A percentile compares a stretch with the other conserved stretches of the same genome.
Conservation (phyloP, 2,888 invertebrate species). For the Rotaria socialis region DNA sequence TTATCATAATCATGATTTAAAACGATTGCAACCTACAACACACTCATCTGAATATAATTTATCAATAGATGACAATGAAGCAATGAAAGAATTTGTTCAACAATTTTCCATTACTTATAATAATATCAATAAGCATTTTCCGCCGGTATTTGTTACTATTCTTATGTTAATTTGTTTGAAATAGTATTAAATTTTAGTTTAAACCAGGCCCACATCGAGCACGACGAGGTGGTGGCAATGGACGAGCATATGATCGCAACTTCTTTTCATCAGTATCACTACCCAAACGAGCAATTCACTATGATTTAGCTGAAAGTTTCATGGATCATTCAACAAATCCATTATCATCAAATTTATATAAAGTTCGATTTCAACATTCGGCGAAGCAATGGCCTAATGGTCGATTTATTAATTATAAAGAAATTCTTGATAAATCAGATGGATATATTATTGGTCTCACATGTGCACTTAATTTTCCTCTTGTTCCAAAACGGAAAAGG, state of each 20-base stretch:
- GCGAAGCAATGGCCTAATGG: conserved; percentile 6
- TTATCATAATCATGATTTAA: background rate
- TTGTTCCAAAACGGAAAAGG: background rate
- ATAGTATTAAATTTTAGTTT: background rate
- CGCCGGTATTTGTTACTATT: background rate
- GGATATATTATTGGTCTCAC: background rate
- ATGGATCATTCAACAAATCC: conserved; percentile 34
- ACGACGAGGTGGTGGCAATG: background rate
- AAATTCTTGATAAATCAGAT: background rate
- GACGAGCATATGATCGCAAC: background rate
- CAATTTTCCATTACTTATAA: background rate
- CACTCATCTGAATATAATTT: background rate
- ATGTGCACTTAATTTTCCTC: background rate
- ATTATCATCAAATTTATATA: background rate
- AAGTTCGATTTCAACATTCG: background rate
- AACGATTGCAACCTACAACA: background rate
- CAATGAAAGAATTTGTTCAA: background rate
- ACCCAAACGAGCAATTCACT: background rate
- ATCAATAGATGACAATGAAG: background rate
- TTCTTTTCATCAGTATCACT: background rate
- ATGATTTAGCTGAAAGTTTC: conserved; percentile 28
- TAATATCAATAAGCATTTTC: background rate
- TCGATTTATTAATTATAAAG: conserved; percentile 17
- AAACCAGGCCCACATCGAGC: background rate
- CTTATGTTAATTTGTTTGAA: background rate